Conservation (phyloP, 1,140 invertebrate species). For the Drepana arcuata region DNA sequence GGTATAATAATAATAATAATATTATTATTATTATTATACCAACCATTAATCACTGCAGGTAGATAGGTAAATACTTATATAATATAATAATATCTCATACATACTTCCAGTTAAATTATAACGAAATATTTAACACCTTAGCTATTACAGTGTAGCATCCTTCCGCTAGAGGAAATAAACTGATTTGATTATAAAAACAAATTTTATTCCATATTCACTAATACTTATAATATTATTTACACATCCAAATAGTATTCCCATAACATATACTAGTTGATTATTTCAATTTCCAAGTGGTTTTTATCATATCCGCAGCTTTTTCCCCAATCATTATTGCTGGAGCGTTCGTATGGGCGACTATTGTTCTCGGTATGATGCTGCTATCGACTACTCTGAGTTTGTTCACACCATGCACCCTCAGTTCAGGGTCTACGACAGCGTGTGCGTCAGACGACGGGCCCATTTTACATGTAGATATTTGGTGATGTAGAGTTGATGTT, state of each 20-base stretch:
- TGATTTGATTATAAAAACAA: too few species aligned
- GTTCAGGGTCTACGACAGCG: slow-evolving; percentile 82
- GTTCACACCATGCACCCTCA: slow-evolving; percentile 80
- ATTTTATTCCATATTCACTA: too few species aligned
- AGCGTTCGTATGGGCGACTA: slow-evolving; percentile 81
- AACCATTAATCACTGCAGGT: too few species aligned
- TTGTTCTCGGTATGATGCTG: slow-evolving; percentile 82
- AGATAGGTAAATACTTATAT: too few species aligned
- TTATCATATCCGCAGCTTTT: slow-evolving; percentile 87
- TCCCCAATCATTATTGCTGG: slow-evolving; percentile 89
- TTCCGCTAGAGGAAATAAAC: too few species aligned
- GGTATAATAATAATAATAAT: too few species aligned
- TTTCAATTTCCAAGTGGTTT: slow-evolving; percentile 67
- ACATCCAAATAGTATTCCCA: background rate
- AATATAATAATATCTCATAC: too few species aligned
- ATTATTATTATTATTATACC: too few species aligned
- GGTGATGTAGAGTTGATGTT: slow-evolving; percentile 79
- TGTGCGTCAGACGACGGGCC: slow-evolving; percentile 76
- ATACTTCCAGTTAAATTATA: too few species aligned
- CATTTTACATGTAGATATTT: slow-evolving; percentile 83
- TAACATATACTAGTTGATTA: slow-evolving; percentile 1
- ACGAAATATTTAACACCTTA: too few species aligned
- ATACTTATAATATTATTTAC: too few species aligned
- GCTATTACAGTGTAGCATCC: too few species aligned
- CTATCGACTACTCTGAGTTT: slow-evolving; percentile 82